phyloP scores from a whole-genome alignment of 2,797 vertebrate genomes.

The Syncerus caffer region DNA sequence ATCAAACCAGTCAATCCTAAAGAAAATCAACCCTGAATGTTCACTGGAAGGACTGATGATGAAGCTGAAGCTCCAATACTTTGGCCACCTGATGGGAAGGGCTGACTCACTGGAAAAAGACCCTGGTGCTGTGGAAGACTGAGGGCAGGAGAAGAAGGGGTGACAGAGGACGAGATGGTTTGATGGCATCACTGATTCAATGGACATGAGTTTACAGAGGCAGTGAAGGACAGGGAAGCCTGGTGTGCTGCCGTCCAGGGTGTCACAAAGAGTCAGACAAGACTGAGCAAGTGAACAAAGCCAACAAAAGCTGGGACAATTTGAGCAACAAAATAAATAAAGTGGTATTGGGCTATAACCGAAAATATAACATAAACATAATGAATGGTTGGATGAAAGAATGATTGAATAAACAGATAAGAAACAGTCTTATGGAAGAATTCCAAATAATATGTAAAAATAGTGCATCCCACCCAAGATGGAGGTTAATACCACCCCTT shows the following conservation, averaged over 20 bases:
- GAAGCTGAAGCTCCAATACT: neutral
- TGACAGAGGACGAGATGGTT: neutral
- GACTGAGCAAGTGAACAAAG: neutral
- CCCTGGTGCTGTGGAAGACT: neutral
- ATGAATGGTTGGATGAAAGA: neutral
- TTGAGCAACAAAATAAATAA: neutral
- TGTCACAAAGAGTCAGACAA: neutral
- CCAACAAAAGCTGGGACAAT: neutral
- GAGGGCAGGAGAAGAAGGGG: neutral
- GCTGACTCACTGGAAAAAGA: neutral
- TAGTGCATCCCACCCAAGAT: neutral
- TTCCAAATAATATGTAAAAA: constrained; percentile 13
- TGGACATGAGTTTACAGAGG: neutral
- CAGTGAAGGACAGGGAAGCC: neutral
- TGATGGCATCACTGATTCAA: neutral
- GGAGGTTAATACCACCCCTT: neutral
- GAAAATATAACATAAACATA: neutral
- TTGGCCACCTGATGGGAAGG: neutral
- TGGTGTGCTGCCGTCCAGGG: neutral
- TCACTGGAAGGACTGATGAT: neutral
- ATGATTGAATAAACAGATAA: neutral
- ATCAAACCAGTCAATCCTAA: neutral
- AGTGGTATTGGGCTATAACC: neutral
- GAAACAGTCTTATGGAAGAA: neutral
- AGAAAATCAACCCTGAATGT: neutral